phyloP scores from a whole-genome alignment of 2,888 invertebrate species.

The Lepidonotus clava region DNA sequence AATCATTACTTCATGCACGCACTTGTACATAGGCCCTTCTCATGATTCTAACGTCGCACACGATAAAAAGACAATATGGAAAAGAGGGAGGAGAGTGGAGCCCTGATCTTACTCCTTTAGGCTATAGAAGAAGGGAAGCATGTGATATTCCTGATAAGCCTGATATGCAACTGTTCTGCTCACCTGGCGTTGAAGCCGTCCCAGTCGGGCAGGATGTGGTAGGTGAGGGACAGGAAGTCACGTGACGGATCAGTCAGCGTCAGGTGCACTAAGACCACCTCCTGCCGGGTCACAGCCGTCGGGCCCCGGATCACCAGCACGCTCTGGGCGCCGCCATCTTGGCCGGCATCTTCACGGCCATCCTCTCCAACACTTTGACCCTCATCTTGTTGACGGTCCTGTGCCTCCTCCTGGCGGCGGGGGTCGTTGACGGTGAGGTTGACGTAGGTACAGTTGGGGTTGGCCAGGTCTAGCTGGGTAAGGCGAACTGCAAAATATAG shows the following conservation, averaged over 20 bases:
- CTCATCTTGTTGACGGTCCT: too few relatives aligned
- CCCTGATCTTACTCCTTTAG: too few relatives aligned
- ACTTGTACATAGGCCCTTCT: too few relatives aligned
- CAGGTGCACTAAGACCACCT: constrained; percentile 59
- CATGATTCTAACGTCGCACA: too few relatives aligned
- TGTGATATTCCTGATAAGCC: too few relatives aligned
- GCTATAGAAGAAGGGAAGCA: too few relatives aligned
- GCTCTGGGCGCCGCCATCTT: not conserved
- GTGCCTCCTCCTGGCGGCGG: not conserved
- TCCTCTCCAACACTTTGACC: too few relatives aligned
- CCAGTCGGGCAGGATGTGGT: constrained; percentile 56
- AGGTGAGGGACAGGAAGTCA: constrained; percentile 58
- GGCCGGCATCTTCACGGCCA: not conserved
- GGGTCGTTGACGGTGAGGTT: constrained; percentile 40
- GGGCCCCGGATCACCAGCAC: constrained; percentile 58
- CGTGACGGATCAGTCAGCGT: constrained; percentile 33
- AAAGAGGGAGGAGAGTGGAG: too few relatives aligned
- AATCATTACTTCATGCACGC: too few relatives aligned
- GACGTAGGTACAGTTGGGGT: constrained; percentile 53
- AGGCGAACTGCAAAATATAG: constrained; percentile 57
- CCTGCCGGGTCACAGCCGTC: constrained; percentile 3
- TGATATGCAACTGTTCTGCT: too few relatives aligned
- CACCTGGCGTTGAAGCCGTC: constrained; percentile 56
- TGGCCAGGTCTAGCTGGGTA: constrained; percentile 49
- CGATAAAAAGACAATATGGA: too few relatives aligned